phyloP scores from a whole-genome alignment of 2,797 vertebrate genomes.

The Spondyliosoma cantharus region DNA sequence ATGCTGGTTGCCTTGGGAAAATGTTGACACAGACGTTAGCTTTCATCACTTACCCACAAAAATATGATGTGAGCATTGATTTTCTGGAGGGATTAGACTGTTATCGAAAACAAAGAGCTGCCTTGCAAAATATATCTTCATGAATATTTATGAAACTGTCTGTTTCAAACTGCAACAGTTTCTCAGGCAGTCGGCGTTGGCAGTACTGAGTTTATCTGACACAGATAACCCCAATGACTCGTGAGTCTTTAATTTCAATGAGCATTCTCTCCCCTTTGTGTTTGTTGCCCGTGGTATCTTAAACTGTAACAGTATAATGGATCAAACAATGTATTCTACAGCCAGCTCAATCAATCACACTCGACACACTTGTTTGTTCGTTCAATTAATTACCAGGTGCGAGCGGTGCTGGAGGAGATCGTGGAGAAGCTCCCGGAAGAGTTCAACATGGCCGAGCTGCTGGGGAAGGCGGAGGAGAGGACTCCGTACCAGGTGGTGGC shows the following conservation, averaged over 20 bases:
- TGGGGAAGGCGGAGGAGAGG: slow-evolving; percentile 89
- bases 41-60: slow-evolving; percentile 70
- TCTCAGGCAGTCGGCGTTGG: slow-evolving; percentile 57
- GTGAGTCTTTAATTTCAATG: slow-evolving; percentile 1
- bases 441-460: slow-evolving; percentile 91
- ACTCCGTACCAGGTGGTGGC: slow-evolving; percentile 91
- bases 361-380: not conserved
- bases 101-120: slow-evolving; percentile 76
- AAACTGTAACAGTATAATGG: not conserved
- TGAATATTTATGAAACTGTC: slow-evolving; percentile 74
- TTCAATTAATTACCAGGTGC: slow-evolving; percentile 83
- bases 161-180: slow-evolving; percentile 59
- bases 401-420: slow-evolving; percentile 88
- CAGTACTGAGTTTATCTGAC: slow-evolving; percentile 50
- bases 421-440: slow-evolving; percentile 90
- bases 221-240: slow-evolving; percentile 22
- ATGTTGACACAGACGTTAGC: slow-evolving; percentile 71
- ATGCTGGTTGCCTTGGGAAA: slow-evolving; percentile 71
- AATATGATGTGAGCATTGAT: slow-evolving; percentile 75
- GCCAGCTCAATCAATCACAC: not conserved
- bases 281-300: slow-evolving; percentile 10
- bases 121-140: slow-evolving; percentile 68
- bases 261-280: not conserved
- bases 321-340: not conserved
- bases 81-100: slow-evolving; percentile 70